phyloP scores from a whole-genome alignment of 2,797 vertebrate species.

The Karalla daura region DNA sequence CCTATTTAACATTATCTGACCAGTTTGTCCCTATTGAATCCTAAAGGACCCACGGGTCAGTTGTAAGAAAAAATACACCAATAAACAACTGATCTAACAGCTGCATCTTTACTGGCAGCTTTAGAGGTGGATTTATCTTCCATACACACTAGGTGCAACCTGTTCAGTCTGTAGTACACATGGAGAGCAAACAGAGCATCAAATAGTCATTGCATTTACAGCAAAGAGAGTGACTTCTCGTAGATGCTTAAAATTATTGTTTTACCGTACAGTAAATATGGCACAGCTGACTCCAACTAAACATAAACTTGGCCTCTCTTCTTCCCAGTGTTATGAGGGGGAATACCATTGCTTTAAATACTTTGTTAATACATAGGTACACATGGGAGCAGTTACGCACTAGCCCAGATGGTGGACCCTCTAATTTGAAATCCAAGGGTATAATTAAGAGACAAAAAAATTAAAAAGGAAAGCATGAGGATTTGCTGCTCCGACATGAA shows the following conservation, averaged over 20 bases:
- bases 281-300: conserved; percentile 68
- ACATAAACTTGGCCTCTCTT: conserved; percentile 54
- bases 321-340: conserved; percentile 71
- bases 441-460: conserved; percentile 97
- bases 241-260: conserved; percentile 57
- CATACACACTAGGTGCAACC: conserved; percentile 3
- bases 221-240: conserved; percentile 24
- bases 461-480: conserved; percentile 91
- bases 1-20: not conserved
- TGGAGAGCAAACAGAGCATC: conserved; percentile 15
- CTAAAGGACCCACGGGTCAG: not conserved
- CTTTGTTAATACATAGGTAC: conserved; percentile 90
- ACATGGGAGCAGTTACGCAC: conserved; percentile 94
- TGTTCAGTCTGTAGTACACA: conserved; percentile 27
- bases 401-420: conserved; percentile 93
- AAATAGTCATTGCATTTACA: conserved; percentile 17
- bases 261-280: conserved; percentile 61
- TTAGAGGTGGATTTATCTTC: not conserved
- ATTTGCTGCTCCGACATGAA: conserved; percentile 85
- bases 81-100: not conserved
- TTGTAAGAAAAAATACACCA: not conserved
- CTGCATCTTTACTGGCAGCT: not conserved
- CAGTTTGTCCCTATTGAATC: not conserved
- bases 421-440: conserved; percentile 94
- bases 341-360: conserved; percentile 85